Evolutionary conservation across 2,888 invertebrate species (phyloP).

Genomic region (Rhingia rostrata): DNA sequence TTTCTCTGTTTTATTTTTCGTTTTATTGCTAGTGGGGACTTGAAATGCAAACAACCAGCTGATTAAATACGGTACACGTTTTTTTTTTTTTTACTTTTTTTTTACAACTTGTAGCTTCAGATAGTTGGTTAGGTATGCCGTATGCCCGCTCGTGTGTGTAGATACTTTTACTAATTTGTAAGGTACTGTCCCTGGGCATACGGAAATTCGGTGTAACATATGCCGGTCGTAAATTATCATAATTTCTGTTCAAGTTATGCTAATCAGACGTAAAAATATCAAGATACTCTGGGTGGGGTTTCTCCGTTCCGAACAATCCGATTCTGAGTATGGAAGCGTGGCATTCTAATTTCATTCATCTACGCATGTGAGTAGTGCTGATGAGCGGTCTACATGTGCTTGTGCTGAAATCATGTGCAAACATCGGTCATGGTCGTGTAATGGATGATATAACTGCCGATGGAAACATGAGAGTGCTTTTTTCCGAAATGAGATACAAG

Average conservation of each 20-base stretch:
- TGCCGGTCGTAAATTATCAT: constrained; percentile 34
- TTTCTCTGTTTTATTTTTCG: not conserved
- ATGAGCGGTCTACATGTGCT: constrained; percentile 32
- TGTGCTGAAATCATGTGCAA: constrained; percentile 57
- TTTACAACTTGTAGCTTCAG: not conserved
- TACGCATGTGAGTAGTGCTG: not conserved
- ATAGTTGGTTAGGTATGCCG: not conserved
- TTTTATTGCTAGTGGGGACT: constrained; percentile 10
- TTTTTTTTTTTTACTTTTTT: not conserved
- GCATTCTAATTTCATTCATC: constrained; percentile 12
- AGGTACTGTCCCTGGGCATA: not conserved
- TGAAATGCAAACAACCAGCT: constrained; percentile 20
- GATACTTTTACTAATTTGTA: not conserved
- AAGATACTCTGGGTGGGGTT: not conserved
- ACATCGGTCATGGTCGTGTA: constrained; percentile 56
- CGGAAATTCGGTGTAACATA: not conserved
- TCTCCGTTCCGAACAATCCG: not conserved
- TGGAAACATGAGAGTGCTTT: constrained; percentile 26
- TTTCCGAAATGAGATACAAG: constrained; percentile 20
- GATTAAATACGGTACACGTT: constrained; percentile 52
- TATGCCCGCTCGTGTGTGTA: not conserved
- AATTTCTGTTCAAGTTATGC: constrained; percentile 43
- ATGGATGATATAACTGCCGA: constrained; percentile 26
- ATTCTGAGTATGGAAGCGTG: not conserved
- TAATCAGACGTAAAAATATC: constrained; percentile 29